Evolutionary conservation across 2,888 invertebrate genomes (phyloP).

Genomic region (Drosophila mimetica): DNA sequence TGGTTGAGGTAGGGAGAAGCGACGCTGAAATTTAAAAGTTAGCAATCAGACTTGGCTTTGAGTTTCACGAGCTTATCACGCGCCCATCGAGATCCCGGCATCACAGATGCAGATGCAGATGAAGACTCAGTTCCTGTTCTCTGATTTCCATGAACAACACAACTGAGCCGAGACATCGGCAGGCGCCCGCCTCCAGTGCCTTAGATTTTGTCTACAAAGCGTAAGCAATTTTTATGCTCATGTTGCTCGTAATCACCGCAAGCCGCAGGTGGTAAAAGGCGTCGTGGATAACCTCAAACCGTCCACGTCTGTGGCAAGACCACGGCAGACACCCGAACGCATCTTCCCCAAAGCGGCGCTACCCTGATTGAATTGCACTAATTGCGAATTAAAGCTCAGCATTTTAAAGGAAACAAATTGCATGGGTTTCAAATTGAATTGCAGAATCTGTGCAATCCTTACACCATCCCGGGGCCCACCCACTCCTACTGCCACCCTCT

Average conservation of each 20-base stretch:
- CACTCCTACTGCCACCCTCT: not conserved
- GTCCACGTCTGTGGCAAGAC: slow-evolving; percentile 4
- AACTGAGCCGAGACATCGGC: slow-evolving; percentile 44
- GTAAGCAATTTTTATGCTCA: slow-evolving; percentile 77
- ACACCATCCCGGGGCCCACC: not conserved
- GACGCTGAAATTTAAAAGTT: not conserved
- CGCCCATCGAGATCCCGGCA: slow-evolving; percentile 4
- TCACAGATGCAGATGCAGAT: slow-evolving; percentile 19
- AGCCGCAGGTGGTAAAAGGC: slow-evolving; percentile 82
- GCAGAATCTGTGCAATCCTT: slow-evolving; percentile 45
- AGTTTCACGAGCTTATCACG: slow-evolving; percentile 21
- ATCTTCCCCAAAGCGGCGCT: slow-evolving; percentile 46
- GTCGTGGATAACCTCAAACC: slow-evolving; percentile 37
- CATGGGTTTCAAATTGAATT: slow-evolving; percentile 72
- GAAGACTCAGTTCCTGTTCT: slow-evolving; percentile 30
- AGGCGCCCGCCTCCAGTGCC: slow-evolving; percentile 69
- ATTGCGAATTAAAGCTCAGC: slow-evolving; percentile 78
- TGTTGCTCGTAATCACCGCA: slow-evolving; percentile 82
- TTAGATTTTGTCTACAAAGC: slow-evolving; percentile 55
- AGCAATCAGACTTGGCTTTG: not conserved
- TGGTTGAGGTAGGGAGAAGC: too few relatives aligned
- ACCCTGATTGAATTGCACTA: slow-evolving; percentile 78
- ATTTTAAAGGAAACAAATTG: slow-evolving; percentile 69
- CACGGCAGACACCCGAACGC: slow-evolving; percentile 14
- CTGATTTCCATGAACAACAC: slow-evolving; percentile 66